These are phyloP conservation scores for Carassius carassius DNA, from an alignment of 2,113 vertebrate genomes.

Conservation along the genomic window DNA sequence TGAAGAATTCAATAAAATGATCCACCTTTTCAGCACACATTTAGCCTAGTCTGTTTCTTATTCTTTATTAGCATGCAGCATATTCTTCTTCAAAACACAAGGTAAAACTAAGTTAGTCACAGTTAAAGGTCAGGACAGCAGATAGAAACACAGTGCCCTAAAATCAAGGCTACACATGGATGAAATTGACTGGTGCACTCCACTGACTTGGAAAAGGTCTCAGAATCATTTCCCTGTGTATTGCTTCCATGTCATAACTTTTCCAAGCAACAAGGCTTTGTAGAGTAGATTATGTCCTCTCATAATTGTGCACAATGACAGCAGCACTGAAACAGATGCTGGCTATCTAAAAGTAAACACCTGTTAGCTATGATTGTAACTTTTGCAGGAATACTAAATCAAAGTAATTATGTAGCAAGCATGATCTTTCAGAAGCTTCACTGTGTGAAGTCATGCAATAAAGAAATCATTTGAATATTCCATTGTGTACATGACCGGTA, in stretches of 20 bases:
- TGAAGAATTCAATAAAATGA: background rate
- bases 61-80: constrained; percentile 19
- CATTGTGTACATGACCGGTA: background rate
- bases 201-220: constrained; percentile 44
- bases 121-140: background rate
- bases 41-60: background rate
- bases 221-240: background rate
- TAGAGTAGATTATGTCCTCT: constrained; percentile 22
- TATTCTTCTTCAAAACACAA: constrained; percentile 2
- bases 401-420: constrained; percentile 11
- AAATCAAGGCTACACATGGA: constrained; percentile 37
- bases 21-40: background rate
- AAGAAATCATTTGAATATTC: constrained; percentile 9
- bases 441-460: constrained; percentile 7
- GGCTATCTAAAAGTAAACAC: background rate
- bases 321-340: constrained; percentile 19
- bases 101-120: background rate
- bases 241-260: constrained; percentile 30
- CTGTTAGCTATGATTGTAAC: background rate
- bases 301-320: constrained; percentile 37
- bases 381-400: background rate
- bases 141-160: background rate
- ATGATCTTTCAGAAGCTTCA: background rate
- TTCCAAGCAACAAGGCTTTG: constrained; percentile 31
- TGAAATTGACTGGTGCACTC: constrained; percentile 44